Conservation (phyloP, 2,888 invertebrate genomes). For the Sarcophaga caerulescens region DNA sequence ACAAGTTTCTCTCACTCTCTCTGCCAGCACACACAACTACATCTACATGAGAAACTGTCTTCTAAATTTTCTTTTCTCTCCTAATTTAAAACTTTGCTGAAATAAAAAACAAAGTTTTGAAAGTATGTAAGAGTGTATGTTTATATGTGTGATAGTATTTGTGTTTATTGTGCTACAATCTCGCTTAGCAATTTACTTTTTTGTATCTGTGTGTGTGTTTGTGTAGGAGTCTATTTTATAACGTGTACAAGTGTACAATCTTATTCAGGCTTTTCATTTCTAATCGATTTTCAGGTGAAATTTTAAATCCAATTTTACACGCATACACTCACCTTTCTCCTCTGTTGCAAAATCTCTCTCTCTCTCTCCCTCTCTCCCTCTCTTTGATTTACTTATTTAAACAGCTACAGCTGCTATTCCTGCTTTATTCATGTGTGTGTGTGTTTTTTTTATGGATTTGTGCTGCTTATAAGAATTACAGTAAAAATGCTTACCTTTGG, state of each 20-base stretch:
- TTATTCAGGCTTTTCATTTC: slow-evolving; percentile 8
- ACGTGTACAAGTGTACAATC: slow-evolving; percentile 19
- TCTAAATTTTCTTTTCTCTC: no score
- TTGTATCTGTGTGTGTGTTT: background rate
- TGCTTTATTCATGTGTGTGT: background rate
- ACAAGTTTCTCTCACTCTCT: no score
- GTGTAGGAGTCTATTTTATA: background rate
- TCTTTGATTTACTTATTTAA: background rate
- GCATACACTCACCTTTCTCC: background rate
- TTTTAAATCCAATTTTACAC: slow-evolving; percentile 44
- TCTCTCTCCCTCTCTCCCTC: no score
- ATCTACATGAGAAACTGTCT: no score
- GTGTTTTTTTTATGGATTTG: no score
- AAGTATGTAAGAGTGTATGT: background rate
- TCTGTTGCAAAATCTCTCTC: no score
- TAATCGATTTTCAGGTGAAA: slow-evolving; percentile 60
- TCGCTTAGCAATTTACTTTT: background rate
- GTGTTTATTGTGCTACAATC: slow-evolving; percentile 6
- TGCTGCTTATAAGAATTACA: no score
- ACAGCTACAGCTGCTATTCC: background rate
- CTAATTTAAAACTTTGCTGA: no score
- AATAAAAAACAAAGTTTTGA: no score
- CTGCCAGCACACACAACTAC: no score
- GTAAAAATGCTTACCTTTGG: background rate
- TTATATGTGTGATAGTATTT: background rate